A percentile compares a stretch with the other conserved stretches of the same genome.
Conservation (phyloP, 2,888 invertebrate species). For the Cryptops parisi region DNA sequence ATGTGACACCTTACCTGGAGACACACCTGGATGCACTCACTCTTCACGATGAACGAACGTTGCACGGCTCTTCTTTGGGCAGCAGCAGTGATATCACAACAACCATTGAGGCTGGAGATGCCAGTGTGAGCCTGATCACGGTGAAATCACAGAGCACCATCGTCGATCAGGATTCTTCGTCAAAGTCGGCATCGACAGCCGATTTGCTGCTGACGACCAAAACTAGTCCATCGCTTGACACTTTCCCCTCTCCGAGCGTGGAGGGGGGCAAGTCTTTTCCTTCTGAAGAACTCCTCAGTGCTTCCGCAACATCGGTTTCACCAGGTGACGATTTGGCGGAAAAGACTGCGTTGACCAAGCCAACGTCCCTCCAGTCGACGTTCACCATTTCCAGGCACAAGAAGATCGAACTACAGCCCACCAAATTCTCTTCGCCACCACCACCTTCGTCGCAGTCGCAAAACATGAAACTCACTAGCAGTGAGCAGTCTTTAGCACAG, state of each 20-base stretch:
- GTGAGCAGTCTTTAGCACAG: conserved; percentile 3
- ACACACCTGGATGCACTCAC: conserved; percentile 9
- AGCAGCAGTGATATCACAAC: conserved; percentile 9
- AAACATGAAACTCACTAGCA: conserved; percentile 6
- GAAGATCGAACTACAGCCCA: conserved; percentile 45
- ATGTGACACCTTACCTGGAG: conserved; percentile 3
- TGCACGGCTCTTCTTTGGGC: conserved; percentile 11
- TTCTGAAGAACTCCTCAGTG: neutral
- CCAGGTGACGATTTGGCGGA: too few species aligned
- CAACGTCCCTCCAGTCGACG: conserved; percentile 21
- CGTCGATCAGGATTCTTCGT: neutral
- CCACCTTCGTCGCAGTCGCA: conserved; percentile 15
- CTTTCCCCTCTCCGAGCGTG: neutral
- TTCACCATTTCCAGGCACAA: conserved; percentile 47
- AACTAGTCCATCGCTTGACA: neutral
- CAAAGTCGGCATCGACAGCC: neutral
- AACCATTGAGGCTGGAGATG: conserved; percentile 5
- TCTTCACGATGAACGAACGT: conserved; percentile 3
- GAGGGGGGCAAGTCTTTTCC: neutral
- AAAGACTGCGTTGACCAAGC: neutral
- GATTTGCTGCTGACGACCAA: neutral
- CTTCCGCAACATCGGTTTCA: too few species aligned
- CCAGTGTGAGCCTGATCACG: conserved; percentile 1
- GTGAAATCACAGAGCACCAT: neutral
- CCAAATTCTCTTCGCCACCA: conserved; percentile 25